Evolutionary conservation across 1,140 invertebrate genomes (phyloP), one percentile per base, ranked within the genome.

Genomic region (Bradysia coprophila): DNA sequence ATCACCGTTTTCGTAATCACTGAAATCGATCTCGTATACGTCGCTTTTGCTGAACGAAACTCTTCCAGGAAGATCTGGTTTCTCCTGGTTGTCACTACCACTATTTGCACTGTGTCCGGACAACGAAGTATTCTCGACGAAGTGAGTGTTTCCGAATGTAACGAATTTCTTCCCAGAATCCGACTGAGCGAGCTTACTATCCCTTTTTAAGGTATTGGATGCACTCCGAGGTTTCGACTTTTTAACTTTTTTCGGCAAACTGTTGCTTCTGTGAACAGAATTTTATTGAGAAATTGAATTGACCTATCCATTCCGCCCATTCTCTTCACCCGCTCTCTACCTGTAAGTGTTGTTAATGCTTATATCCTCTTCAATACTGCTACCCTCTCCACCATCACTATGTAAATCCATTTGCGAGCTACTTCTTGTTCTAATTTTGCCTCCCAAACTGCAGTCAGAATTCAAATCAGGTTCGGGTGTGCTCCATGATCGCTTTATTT

Each of bases 1-100:
- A 53, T 60, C 24, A 55, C 59, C 55, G 33, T 59, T 55, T 6
- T 59, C 56, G 39, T 53, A 53, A 39, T 60, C 57, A 39, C 56
- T 60, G 22, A 53, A 56, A 43, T 53, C 53, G 11, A 36, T 31
- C 16, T 38, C 23, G 18, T 49, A n/a, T 10, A 28, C n/a, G 33
- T 49, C 52, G 3, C 53, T 49, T 36, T 58, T 59, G 22, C 50
- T 51, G 38, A 60, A 60, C 13, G 57, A 60, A 2, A 58, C 58
- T 19, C 57, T 44, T 1, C 57, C 57, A 1, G 55, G 57, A 33
- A 60, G 48, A 52, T 61, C 54, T 1, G 54, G 53, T 41, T 58
- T 60, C 33, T 47, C 19, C 6, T 50, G 23, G 0, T 43, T 34
- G 1, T 20, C 15, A 28, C 38, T 42, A 0, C 16, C 23, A 21